Conservation (phyloP, 2,888 invertebrate species). For the Octonoba sinensis region DNA sequence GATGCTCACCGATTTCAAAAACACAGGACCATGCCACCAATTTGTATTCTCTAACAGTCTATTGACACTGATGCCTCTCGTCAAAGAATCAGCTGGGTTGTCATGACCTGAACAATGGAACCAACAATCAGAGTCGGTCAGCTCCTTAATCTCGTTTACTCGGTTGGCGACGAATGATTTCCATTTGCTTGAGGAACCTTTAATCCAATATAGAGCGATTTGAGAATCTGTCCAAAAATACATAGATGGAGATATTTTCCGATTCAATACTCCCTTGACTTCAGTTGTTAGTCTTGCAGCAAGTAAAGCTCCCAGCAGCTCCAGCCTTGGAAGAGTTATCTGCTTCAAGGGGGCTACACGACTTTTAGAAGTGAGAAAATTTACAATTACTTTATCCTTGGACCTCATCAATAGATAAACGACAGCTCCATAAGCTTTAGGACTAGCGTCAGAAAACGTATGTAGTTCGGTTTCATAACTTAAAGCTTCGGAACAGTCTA, state of each 20-base stretch:
- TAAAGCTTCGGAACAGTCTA: neutral
- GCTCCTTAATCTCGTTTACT: neutral
- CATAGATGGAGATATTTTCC: too few species aligned
- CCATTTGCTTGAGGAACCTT: neutral
- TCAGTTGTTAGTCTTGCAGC: conserved; percentile 2
- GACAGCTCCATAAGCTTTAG: conserved; percentile 1
- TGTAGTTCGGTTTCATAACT: neutral
- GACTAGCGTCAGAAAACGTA: conserved; percentile 2
- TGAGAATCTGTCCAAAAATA: too few species aligned
- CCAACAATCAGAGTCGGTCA: conserved; percentile 12
- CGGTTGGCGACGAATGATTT: conserved; percentile 8
- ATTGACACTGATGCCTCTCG: too few species aligned
- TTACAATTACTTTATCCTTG: neutral
- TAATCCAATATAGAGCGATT: too few species aligned
- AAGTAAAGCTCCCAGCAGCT: conserved; percentile 6
- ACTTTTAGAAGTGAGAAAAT: neutral
- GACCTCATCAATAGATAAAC: neutral
- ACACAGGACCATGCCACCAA: too few species aligned
- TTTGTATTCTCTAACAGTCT: too few species aligned
- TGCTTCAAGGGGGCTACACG: neutral
- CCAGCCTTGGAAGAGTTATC: conserved; percentile 2
- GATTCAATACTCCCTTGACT: neutral
- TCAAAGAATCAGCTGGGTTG: neutral
- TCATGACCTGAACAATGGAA: neutral
- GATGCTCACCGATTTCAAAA: too few species aligned